Conservation (phyloP, 1,140 invertebrate genomes). For the Pteromalus puparum region DNA sequence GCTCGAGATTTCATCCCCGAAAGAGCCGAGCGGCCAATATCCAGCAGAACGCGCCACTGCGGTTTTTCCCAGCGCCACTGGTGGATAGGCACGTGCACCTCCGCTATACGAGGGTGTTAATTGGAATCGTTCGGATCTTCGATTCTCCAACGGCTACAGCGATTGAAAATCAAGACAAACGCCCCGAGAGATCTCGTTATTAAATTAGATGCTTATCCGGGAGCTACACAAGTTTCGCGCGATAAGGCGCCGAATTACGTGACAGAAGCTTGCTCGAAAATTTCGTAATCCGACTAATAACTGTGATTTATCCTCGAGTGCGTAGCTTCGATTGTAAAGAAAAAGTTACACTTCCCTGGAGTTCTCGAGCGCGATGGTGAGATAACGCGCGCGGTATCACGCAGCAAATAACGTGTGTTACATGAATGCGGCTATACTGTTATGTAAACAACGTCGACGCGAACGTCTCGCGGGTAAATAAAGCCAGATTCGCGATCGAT, state of each 20-base stretch:
- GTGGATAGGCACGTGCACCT: no score
- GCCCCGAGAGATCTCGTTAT: neutral
- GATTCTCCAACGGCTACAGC: neutral
- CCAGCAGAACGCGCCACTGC: neutral
- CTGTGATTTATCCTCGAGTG: neutral
- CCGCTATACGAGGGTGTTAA: neutral
- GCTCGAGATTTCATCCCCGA: slow-evolving; percentile 37
- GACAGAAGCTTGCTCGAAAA: neutral
- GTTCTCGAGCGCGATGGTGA: neutral
- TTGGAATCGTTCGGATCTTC: neutral
- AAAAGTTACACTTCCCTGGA: neutral
- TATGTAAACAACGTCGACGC: neutral
- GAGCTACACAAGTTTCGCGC: no score
- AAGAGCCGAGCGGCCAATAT: neutral
- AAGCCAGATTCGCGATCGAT: neutral
- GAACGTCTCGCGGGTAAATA: neutral
- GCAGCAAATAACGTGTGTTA: neutral
- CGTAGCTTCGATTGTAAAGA: neutral
- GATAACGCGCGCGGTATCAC: neutral
- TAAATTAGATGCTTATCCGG: neutral
- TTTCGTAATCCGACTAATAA: neutral
- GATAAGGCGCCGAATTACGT: neutral
- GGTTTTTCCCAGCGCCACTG: neutral
- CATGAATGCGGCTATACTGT: neutral
- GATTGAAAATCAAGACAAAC: neutral